These are phyloP conservation scores for Deilephila elpenor DNA, from an alignment of 2,888 invertebrate genomes.

Conservation along the genomic window DNA sequence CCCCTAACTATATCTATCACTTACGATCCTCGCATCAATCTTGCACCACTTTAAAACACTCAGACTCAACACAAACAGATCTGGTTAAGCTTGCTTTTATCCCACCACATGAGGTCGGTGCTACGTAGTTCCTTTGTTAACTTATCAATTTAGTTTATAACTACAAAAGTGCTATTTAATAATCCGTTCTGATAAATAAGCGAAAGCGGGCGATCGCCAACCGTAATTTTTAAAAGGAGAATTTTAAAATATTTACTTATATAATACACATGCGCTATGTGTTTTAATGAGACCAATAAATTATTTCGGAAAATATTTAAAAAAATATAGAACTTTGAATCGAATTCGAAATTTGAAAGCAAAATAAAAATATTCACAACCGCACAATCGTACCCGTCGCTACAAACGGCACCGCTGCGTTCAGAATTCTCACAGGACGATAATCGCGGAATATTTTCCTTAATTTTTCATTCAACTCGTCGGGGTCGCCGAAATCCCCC, in stretches of 20 bases:
- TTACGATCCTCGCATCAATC: background rate
- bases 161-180: too few relatives aligned
- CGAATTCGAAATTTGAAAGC: background rate
- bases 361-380: conserved; percentile 12
- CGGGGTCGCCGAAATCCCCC: conserved; percentile 60
- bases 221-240: too few relatives aligned
- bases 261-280: too few relatives aligned
- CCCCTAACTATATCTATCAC: background rate
- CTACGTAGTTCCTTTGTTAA: background rate
- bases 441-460: conserved; percentile 67
- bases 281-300: background rate
- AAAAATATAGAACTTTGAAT: background rate
- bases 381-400: conserved; percentile 17
- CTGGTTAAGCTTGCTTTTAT: too few relatives aligned
- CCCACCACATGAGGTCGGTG: too few relatives aligned
- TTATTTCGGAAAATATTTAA: background rate
- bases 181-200: too few relatives aligned
- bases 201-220: too few relatives aligned
- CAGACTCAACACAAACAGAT: background rate
- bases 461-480: conserved; percentile 77
- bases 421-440: conserved; percentile 50
- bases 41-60: background rate
- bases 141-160: too few relatives aligned
- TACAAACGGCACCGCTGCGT: conserved; percentile 42
- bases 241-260: too few relatives aligned